Base-by-base conservation (phyloP, 1,140 invertebrate genomes). In the Physella acuta region DNA sequence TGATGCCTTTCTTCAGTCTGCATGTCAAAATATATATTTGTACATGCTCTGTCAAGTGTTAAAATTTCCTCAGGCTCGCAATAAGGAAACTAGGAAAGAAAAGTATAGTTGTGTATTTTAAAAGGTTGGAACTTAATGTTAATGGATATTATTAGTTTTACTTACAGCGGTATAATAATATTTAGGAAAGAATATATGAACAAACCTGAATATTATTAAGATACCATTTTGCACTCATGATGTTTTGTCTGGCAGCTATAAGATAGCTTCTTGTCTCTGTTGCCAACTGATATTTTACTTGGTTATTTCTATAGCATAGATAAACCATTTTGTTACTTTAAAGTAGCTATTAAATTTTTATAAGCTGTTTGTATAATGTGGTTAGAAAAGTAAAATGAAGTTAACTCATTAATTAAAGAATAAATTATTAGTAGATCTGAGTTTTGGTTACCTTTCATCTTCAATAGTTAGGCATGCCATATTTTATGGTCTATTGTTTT, bases 1-100 rank as follows among this genome's bases (percentile, higher is more conserved):
- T 82, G 73, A 44, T 88, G 85, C n/a, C 88, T 76, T 0, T 87
- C 85, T 0, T 79, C 69, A 2, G 84, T 84, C 76, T 87, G 85
- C 82, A 89, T 87, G 76, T 90, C 89, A 26, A 87, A 86, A 73
- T 89, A 90, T 34, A 90, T 83, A 71, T 88, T 88, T 59, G 85
- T 83, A 0, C 87, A 83, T 0, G 88, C 87, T 79, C 85, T 85
- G 34, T 86, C 76, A 20, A 90, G 78, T 0, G 86, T 87, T 3
- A 79, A 76, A 8, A 90, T 84, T 78, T 90, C 89, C 59, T 85
- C 81, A 26, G 83, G 78, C n/a, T 86, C 87, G 69, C 88, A 89
- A 76, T 90, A 90, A 0, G 89, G 89, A 71, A 90, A 89, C 69
- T 68, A 28, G 37, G n/a, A 34, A n/a, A 56, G 31, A 30, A 37